Percentiles rank a stretch among this genome's conserved stretches.
phyloP scores from a whole-genome alignment of 2,888 invertebrate species.

The Lasioglossum pauxillum region DNA sequence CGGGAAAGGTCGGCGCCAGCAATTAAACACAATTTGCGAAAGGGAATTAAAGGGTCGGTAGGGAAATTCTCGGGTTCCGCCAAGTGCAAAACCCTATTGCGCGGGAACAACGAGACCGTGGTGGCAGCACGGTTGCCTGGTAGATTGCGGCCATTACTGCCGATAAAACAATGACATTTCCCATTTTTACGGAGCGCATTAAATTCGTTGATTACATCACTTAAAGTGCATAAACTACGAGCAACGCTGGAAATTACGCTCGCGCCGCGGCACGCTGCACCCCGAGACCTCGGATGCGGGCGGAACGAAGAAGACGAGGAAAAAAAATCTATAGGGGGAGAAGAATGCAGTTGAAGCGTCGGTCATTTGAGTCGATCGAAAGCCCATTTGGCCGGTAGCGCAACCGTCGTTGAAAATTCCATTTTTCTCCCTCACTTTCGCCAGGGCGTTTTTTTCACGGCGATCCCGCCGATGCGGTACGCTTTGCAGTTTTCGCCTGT shows the following conservation, averaged over 20 bases:
- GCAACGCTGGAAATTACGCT: slow-evolving; percentile 62
- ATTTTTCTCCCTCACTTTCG: slow-evolving; percentile 63
- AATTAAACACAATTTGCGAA: slow-evolving; percentile 3
- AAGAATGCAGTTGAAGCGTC: slow-evolving; percentile 67
- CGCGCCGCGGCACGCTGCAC: background rate
- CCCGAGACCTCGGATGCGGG: slow-evolving; percentile 10
- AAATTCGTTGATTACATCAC: slow-evolving; percentile 63
- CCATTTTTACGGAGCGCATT: slow-evolving; percentile 51
- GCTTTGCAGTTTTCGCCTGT: slow-evolving; percentile 60
- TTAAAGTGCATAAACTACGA: slow-evolving; percentile 55
- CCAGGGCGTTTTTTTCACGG: slow-evolving; percentile 34
- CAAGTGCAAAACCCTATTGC: slow-evolving; percentile 6
- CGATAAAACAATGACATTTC: slow-evolving; percentile 50
- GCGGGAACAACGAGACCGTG: background rate
- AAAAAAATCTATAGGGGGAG: slow-evolving; percentile 23
- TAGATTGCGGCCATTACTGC: slow-evolving; percentile 46
- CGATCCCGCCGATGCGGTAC: slow-evolving; percentile 45
- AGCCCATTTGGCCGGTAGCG: slow-evolving; percentile 67
- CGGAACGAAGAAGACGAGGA: background rate
- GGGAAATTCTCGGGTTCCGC: background rate
- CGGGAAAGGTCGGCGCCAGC: background rate
- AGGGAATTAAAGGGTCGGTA: background rate
- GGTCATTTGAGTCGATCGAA: slow-evolving; percentile 70
- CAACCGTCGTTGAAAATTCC: slow-evolving; percentile 67
- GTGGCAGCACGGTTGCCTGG: slow-evolving; percentile 5